Conservation (phyloP, 2,888 invertebrate genomes). For the Thysanoteuthis rhombus region DNA sequence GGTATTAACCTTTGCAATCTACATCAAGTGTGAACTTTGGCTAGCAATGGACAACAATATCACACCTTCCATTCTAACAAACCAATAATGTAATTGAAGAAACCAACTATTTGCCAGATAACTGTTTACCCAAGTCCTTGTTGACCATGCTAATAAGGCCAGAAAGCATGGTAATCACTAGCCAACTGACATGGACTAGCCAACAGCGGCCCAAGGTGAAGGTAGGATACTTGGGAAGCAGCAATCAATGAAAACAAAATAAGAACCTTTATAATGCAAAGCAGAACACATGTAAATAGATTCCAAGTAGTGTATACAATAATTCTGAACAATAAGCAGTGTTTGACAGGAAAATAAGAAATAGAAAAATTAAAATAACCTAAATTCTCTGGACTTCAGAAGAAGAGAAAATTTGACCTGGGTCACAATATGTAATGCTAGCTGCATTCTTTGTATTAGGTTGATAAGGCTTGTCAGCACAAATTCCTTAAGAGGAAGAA, state of each 20-base stretch:
- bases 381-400: neutral
- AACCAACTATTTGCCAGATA: neutral
- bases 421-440: neutral
- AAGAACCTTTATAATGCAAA: neutral
- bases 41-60: neutral
- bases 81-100: slow-evolving; percentile 12
- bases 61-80: neutral
- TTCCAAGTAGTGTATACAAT: neutral
- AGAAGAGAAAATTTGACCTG: neutral
- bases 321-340: neutral
- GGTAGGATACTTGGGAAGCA: neutral
- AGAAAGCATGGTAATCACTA: neutral
- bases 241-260: neutral
- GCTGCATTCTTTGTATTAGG: neutral
- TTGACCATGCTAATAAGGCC: neutral
- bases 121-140: neutral
- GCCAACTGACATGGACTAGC: neutral
- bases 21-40: slow-evolving; percentile 12
- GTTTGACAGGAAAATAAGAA: too few species aligned
- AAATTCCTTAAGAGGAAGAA: neutral
- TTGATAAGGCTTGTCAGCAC: neutral
- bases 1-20: neutral
- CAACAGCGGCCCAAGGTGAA: neutral
- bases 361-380: neutral
- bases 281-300: neutral